Evolutionary conservation across 2,888 invertebrate species (phyloP), one percentile per base, ranked within the genome.

Genomic region (Disparrhopalites patrizii): DNA sequence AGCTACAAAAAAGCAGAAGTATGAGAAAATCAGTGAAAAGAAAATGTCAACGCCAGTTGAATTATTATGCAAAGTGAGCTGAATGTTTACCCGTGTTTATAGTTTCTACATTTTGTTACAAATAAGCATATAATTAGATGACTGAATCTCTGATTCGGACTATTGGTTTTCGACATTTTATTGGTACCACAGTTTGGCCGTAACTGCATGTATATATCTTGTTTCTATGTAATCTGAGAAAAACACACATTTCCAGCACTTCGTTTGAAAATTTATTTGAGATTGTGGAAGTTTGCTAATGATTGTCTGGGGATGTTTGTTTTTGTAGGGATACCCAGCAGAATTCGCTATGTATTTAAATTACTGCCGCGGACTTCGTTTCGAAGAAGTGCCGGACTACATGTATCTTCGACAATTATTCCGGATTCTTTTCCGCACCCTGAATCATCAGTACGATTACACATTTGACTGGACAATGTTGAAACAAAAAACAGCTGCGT

Each of bases 401-500:
- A 89, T 90, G 78, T 94, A 96, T 81, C 85, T 99, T 75, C 87
- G 98, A 73, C 94, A 96, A 80, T 83, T 98, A 75, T 98, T 99
- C 84, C 87, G 98, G 72, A 92, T 92, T 71, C 84, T 99, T 66
- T 99, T 99, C 83, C 95, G 96, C 81, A 87, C 93, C 76, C 90
- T 97, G 81, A 94, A 95, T 68, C 98, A 96, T 82, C 95, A 95
- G 62, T 98, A 98, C 79, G 99, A 99, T 82, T 99, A 98, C 80
- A 94, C 98, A 61, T 99, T 98, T 80, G 99, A 99, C 81, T 99
- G 99, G 99, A 99, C 99, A 81, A 91, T 97, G 89, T 86, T 97
- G 79, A 98, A 97, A 65, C 75, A 75, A 67, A 75, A 75, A 68
- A 75, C 75, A 31, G 75, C 72, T 30, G 75, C 72, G 23, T 70